Conservation (phyloP, 1,140 invertebrate species). For the Scaptomyza montana region DNA sequence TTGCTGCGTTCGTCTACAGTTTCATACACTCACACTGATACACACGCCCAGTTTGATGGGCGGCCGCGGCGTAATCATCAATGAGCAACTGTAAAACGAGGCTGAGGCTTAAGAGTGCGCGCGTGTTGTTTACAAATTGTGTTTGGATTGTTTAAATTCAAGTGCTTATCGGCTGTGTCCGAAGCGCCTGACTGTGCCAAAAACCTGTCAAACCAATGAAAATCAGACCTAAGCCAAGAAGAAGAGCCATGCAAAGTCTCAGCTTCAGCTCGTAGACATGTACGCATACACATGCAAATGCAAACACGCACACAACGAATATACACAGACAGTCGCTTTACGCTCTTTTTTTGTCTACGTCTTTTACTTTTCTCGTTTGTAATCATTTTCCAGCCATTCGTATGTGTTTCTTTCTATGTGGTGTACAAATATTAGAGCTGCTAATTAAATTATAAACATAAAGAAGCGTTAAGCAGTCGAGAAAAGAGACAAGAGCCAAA, state of each 20-base stretch:
- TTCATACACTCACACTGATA: slow-evolving; percentile 42
- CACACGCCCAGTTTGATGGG: slow-evolving; percentile 38
- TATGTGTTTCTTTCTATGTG: slow-evolving; percentile 72
- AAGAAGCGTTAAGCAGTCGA: slow-evolving; percentile 67
- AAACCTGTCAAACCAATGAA: slow-evolving; percentile 34
- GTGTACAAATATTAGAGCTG: slow-evolving; percentile 79
- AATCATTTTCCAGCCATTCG: slow-evolving; percentile 78
- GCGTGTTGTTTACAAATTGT: slow-evolving; percentile 72
- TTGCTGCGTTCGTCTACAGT: slow-evolving; percentile 69
- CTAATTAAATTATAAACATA: slow-evolving; percentile 83
- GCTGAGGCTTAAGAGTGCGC: slow-evolving; percentile 56
- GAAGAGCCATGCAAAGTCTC: slow-evolving; percentile 22
- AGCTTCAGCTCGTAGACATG: slow-evolving; percentile 35
- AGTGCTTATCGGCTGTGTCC: slow-evolving; percentile 28
- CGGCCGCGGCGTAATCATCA: slow-evolving; percentile 71
- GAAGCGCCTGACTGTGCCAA: slow-evolving; percentile 52
- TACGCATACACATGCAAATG: slow-evolving; percentile 40
- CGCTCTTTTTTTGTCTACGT: slow-evolving; percentile 78
- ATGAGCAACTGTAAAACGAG: slow-evolving; percentile 67
- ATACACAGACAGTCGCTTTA: slow-evolving; percentile 46
- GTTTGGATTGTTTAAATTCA: slow-evolving; percentile 43
- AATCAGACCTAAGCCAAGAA: slow-evolving; percentile 27
- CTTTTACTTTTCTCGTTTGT: slow-evolving; percentile 81
- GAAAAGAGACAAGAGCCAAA: slow-evolving; percentile 33
- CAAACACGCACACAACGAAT: slow-evolving; percentile 36